A percentile compares a stretch with the other conserved stretches of the same genome.
phyloP scores from a whole-genome alignment of 2,888 invertebrate species.

The Melieria crassipennis region DNA sequence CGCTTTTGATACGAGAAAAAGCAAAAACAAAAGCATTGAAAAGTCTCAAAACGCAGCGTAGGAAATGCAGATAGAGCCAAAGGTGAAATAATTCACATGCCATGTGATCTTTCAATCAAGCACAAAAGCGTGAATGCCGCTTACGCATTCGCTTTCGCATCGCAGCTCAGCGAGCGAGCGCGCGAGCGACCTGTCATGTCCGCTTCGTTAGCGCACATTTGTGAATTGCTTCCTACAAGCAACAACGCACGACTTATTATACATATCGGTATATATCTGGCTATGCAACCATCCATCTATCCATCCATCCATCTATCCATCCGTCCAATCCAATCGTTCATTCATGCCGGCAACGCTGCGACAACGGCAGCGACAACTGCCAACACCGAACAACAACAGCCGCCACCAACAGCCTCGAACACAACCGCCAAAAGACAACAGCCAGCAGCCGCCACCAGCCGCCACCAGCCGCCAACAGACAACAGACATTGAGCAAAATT shows the following conservation, averaged over 20 bases:
- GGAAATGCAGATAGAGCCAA: no score
- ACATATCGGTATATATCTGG: neutral
- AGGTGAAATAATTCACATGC: no score
- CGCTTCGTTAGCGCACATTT: constrained; percentile 29
- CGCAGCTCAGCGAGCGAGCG: no score
- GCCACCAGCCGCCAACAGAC: neutral
- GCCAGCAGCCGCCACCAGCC: constrained; percentile 1
- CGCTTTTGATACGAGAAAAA: no score
- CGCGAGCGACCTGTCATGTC: constrained; percentile 5
- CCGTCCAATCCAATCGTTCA: neutral
- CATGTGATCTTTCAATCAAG: no score
- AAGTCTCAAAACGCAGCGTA: no score
- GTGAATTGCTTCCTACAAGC: constrained; percentile 26
- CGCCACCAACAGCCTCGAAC: neutral
- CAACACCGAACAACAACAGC: constrained; percentile 5
- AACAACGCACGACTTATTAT: constrained; percentile 19
- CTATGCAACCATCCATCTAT: no score
- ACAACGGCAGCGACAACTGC: neutral
- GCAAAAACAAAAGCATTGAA: no score
- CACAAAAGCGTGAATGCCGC: no score
- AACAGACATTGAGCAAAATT: no score
- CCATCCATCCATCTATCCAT: neutral
- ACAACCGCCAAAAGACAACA: constrained; percentile 4
- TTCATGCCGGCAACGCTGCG: neutral
- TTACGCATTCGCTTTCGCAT: no score